Conservation (phyloP, 2,888 invertebrate species). For the Oxycera nigricornis region DNA sequence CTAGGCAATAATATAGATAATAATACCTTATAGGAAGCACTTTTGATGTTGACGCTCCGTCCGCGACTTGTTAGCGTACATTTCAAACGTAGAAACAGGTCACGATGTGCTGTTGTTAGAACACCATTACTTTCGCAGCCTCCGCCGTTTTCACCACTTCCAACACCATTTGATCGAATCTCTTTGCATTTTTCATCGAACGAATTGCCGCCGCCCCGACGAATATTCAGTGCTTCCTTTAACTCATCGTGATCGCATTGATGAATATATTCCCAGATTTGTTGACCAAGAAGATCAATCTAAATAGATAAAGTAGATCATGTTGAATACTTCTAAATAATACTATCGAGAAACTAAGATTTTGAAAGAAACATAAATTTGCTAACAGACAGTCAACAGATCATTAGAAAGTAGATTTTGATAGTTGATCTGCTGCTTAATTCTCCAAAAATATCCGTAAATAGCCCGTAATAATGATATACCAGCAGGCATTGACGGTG, state of each 20-base stretch:
- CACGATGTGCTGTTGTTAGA: constrained; percentile 58
- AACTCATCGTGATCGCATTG: constrained; percentile 96
- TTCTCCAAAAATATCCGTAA: too few species aligned
- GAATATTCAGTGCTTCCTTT: constrained; percentile 67
- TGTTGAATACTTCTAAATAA: too few species aligned
- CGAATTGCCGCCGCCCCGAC: constrained; percentile 47
- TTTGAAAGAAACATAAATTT: too few species aligned
- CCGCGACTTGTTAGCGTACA: constrained; percentile 95
- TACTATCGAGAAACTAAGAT: too few species aligned
- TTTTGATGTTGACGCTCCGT: constrained; percentile 93
- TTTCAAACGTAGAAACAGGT: constrained; percentile 73
- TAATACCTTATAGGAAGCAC: constrained; percentile 90
- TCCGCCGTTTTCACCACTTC: constrained; percentile 47
- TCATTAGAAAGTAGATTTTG: too few species aligned
- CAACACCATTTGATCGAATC: constrained; percentile 50
- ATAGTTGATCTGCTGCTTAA: too few species aligned
- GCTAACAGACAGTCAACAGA: too few species aligned
- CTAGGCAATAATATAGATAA: too few species aligned
- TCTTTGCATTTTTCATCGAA: constrained; percentile 56
- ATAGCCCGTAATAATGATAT: too few species aligned
- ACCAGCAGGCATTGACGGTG: too few species aligned
- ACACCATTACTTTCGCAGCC: constrained; percentile 46
- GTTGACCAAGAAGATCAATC: constrained; percentile 96
- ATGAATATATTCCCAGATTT: constrained; percentile 91
- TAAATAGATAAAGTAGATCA: constrained; percentile 62